Conservation (phyloP, 1,140 invertebrate species). For the Oreohelix idahoensis region DNA sequence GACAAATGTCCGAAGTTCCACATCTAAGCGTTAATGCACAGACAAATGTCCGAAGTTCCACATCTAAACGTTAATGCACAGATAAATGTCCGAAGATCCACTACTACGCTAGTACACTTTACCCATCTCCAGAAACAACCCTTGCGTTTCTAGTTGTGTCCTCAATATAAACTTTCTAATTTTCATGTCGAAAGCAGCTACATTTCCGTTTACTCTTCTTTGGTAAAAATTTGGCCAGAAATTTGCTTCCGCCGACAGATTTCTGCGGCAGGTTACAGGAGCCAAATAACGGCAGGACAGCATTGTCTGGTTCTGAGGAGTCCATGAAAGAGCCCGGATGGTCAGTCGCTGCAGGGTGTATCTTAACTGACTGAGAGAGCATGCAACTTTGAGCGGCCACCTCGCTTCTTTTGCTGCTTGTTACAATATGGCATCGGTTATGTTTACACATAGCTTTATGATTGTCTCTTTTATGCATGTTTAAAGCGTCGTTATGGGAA, state of each 20-base stretch:
- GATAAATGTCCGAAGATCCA: too few species aligned
- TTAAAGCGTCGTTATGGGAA: constrained; percentile 33
- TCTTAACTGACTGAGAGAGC: constrained; percentile 3
- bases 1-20: too few species aligned
- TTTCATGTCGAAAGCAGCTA: constrained; percentile 7
- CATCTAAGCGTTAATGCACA: too few species aligned
- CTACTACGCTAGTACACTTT: too few species aligned
- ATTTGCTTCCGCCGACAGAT: constrained; percentile 8
- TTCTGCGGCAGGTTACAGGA: not conserved
- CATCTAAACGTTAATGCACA: too few species aligned
- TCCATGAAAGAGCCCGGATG: constrained; percentile 5
- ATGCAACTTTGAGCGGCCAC: not conserved
- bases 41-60: too few species aligned
- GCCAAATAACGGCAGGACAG: not conserved
- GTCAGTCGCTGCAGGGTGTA: not conserved
- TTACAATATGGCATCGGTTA: not conserved
- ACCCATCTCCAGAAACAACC: too few species aligned
- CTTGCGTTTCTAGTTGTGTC: too few species aligned
- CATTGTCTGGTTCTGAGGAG: not conserved
- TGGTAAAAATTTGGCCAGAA: constrained; percentile 24
- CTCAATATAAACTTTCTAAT: not conserved
- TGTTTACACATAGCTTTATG: not conserved
- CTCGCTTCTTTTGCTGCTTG: not conserved
- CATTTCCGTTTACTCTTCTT: not conserved
- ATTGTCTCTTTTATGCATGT: not conserved